phyloP scores from a whole-genome alignment of 2,113 vertebrate species.

The Myocastor coypus region DNA sequence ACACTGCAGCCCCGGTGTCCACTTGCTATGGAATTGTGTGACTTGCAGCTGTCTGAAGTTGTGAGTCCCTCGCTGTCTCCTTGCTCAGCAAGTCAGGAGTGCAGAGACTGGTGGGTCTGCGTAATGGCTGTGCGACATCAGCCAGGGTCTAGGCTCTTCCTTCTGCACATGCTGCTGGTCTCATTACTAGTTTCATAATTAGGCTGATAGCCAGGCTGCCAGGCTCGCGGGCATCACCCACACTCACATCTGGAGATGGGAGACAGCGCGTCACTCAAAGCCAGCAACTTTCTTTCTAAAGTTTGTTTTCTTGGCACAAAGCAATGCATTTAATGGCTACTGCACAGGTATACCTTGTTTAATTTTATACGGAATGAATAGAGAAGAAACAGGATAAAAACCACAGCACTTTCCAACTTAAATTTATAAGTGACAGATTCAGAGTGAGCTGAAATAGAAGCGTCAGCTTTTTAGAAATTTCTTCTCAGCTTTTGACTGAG shows the following conservation, averaged over 20 bases:
- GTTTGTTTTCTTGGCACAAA: background rate
- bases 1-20: background rate
- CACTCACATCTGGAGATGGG: background rate
- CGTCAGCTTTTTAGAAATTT: too few species aligned
- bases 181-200: background rate
- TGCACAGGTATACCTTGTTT: background rate
- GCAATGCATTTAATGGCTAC: background rate
- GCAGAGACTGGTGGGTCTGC: background rate
- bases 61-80: background rate
- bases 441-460: background rate
- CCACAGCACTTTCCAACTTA: background rate
- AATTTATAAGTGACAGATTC: background rate
- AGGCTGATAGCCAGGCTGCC: too few species aligned
- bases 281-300: background rate
- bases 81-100: background rate
- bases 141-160: background rate
- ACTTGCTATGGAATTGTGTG: background rate
- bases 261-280: too few species aligned
- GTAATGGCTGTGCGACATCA: background rate
- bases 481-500: too few species aligned
- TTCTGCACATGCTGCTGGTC: background rate
- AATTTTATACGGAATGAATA: background rate
- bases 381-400: background rate
- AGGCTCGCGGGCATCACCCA: background rate
- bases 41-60: background rate